These are phyloP conservation scores for Cinclus cinclus DNA, from an alignment of 2,113 vertebrate species.

Conservation along the genomic window DNA sequence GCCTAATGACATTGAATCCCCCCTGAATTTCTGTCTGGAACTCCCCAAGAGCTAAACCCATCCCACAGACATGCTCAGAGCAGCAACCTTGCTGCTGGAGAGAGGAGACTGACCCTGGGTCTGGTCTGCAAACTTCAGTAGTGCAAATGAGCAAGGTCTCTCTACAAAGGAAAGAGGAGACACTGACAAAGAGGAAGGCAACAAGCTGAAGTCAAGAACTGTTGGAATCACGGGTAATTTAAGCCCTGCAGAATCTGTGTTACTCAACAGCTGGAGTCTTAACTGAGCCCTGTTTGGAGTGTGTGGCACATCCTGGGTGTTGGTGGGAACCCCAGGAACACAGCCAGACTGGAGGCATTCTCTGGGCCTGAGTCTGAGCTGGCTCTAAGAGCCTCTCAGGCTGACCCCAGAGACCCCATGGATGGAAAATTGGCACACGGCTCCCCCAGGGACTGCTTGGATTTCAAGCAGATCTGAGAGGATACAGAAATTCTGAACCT, in stretches of 20 bases:
- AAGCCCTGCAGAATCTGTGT: not conserved
- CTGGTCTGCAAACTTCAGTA: not conserved
- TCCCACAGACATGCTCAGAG: not conserved
- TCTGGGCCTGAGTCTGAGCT: accelerated
- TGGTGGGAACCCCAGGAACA: not conserved
- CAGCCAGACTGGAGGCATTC: accelerated
- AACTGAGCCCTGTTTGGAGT: not conserved
- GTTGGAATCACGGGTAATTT: not conserved
- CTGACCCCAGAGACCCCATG: not conserved
- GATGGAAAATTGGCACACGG: accelerated
- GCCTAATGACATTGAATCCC: not conserved
- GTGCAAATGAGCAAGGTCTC: not conserved
- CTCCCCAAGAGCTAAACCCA: not conserved
- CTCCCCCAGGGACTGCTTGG: not conserved
- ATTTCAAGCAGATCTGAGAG: not conserved
- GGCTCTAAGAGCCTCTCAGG: not conserved
- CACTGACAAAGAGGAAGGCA: not conserved
- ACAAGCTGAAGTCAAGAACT: not conserved
- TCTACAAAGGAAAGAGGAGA: not conserved
- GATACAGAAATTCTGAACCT: not conserved
- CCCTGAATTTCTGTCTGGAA: not conserved
- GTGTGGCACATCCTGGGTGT: not conserved
- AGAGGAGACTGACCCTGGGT: not conserved
- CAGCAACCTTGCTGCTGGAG: accelerated
- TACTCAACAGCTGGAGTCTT: not conserved